Evolutionary conservation across 92 coral and sea anemone genomes (phyloP).

Genomic region (Porites divaricata): DNA sequence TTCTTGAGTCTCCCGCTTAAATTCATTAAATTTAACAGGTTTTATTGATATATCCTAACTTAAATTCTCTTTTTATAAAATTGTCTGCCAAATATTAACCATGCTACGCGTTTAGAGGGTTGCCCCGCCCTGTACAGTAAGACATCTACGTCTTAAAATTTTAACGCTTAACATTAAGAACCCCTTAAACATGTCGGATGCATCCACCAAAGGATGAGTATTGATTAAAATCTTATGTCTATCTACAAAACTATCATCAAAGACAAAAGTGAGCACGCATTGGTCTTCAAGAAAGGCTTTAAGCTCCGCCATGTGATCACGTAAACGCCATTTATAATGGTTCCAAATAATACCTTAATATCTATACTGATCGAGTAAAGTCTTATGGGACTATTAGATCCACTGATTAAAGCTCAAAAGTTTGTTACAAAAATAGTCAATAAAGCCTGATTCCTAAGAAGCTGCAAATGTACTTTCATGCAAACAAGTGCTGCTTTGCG

Average conservation of each 20-base stretch:
- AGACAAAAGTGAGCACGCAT: not conserved
- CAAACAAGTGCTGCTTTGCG: not conserved
- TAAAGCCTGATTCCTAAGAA: not conserved
- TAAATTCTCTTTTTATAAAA: not conserved
- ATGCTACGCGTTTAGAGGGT: not conserved
- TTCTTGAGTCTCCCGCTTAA: not conserved
- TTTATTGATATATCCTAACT: not conserved
- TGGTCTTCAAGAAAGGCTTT: not conserved
- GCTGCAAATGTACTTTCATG: not conserved
- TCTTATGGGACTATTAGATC: not conserved
- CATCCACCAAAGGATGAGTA: not conserved
- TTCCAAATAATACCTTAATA: not conserved
- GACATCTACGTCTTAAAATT: not conserved
- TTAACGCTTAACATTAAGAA: not conserved
- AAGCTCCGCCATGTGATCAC: not conserved
- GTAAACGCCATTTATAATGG: not conserved
- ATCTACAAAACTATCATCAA: not conserved
- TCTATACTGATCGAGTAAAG: not conserved
- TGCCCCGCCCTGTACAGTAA: not conserved
- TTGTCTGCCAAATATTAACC: not conserved
- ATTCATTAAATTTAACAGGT: not conserved
- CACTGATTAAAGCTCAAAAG: not conserved
- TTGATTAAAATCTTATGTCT: not conserved
- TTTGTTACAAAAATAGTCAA: not conserved
- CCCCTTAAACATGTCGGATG: not conserved